Evolutionary conservation across 2,797 vertebrate genomes (phyloP).

Genomic region (Eulemur mongoz): DNA sequence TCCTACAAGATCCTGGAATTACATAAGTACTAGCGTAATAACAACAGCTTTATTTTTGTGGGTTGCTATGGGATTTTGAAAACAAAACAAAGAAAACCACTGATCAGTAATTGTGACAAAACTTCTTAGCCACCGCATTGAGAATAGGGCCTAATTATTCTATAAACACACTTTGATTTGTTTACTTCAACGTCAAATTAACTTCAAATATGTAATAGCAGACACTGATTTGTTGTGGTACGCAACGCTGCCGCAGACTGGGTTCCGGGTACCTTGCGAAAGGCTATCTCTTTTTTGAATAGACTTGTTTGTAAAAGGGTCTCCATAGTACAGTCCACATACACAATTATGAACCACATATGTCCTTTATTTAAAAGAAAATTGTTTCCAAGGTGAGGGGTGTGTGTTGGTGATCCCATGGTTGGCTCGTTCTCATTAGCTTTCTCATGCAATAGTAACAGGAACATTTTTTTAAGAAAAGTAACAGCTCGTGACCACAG

Average conservation of each 20-base stretch:
- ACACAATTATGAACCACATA: conserved; percentile 80
- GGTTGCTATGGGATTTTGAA: conserved; percentile 85
- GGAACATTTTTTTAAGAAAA: conserved; percentile 67
- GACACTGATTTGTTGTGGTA: conserved; percentile 82
- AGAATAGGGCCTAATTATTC: conserved; percentile 87
- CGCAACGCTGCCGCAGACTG: conserved; percentile 73
- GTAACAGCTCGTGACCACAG: conserved; percentile 67
- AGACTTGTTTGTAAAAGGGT: conserved; percentile 75
- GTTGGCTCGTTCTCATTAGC: conserved; percentile 63
- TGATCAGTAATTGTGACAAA: conserved; percentile 85
- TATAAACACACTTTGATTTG: conserved; percentile 89
- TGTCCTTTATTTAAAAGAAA: conserved; percentile 83
- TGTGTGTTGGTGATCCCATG: conserved; percentile 48
- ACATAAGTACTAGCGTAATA: conserved; percentile 68
- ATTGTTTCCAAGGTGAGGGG: conserved; percentile 77
- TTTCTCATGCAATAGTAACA: conserved; percentile 68
- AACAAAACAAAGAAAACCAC: conserved; percentile 84
- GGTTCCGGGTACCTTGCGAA: conserved; percentile 69
- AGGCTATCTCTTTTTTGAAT: conserved; percentile 79
- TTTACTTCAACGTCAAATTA: conserved; percentile 89
- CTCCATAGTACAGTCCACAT: conserved; percentile 61
- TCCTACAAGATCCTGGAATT: conserved; percentile 68
- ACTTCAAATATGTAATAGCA: conserved; percentile 86
- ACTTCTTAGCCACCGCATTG: conserved; percentile 83
- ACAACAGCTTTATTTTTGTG: conserved; percentile 82